These are phyloP conservation scores for Lymantria dispar DNA, from an alignment of 2,888 invertebrate genomes.

Conservation along the genomic window DNA sequence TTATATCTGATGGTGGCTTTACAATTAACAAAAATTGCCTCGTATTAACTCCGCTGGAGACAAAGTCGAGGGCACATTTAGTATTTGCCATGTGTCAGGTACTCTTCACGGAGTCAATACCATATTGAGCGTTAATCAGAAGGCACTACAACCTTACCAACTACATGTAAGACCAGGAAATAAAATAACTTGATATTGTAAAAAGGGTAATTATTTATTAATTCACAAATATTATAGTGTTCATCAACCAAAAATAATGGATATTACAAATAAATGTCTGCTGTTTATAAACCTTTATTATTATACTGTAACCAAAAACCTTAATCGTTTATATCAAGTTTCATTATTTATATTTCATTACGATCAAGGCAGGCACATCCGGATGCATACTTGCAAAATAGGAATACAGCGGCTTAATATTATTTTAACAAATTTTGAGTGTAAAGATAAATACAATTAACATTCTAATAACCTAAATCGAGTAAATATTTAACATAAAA, in stretches of 20 bases:
- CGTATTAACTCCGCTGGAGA: too few species aligned
- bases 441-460: constrained; percentile 80
- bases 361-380: constrained; percentile 45
- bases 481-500: constrained; percentile 78
- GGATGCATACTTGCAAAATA: constrained; percentile 52
- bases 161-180: neutral
- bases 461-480: constrained; percentile 73
- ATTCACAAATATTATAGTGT: constrained; percentile 70
- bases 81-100: too few species aligned
- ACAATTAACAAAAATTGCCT: too few species aligned
- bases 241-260: constrained; percentile 65
- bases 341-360: constrained; percentile 46
- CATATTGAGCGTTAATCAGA: too few species aligned
- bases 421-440: constrained; percentile 66
- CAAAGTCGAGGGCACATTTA: too few species aligned
- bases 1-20: too few species aligned
- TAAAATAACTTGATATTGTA: constrained; percentile 44
- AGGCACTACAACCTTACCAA: too few species aligned
- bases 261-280: constrained; percentile 57
- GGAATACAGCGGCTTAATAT: constrained; percentile 39
- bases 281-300: constrained; percentile 36
- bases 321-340: constrained; percentile 43
- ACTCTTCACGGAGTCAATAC: too few species aligned
- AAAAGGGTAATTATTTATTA: constrained; percentile 78
- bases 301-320: constrained; percentile 57